A percentile compares a stretch with the other conserved stretches of the same genome.
These are phyloP conservation scores for Leucoraja erinaceus DNA, from an alignment of 2,113 vertebrate species.

Conservation along the genomic window DNA sequence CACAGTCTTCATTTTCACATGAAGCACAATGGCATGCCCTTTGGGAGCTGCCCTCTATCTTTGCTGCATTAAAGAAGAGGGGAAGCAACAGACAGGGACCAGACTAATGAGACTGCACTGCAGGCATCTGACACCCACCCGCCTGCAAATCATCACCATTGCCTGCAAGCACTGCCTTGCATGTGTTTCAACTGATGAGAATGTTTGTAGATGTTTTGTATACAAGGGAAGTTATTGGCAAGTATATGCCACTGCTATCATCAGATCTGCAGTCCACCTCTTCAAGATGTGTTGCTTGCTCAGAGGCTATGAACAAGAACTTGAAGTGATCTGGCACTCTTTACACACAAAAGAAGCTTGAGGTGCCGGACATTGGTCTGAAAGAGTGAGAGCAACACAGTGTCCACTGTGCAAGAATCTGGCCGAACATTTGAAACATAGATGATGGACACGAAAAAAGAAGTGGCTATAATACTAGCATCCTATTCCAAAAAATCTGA, in stretches of 20 bases:
- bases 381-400: not conserved
- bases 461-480: too few species aligned
- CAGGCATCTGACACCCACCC: not conserved
- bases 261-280: not conserved
- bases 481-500: too few species aligned
- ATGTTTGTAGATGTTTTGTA: not conserved
- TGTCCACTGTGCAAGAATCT: too few species aligned
- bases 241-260: not conserved
- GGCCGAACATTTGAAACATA: too few species aligned
- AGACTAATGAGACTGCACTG: not conserved
- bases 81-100: not conserved
- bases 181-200: not conserved
- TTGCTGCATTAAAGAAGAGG: not conserved
- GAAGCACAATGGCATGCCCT: not conserved
- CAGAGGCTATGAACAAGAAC: not conserved
- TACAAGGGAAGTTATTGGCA: not conserved
- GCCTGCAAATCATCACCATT: not conserved
- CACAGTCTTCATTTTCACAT: slow-evolving; percentile 10
- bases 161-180: not conserved
- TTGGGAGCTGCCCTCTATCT: not conserved
- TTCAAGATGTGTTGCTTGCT: not conserved
- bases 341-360: not conserved
- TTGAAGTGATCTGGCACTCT: not conserved
- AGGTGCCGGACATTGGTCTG: not conserved
- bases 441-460: too few species aligned